Conservation (phyloP, 2,888 invertebrate species). For the Hipparchia semele region DNA sequence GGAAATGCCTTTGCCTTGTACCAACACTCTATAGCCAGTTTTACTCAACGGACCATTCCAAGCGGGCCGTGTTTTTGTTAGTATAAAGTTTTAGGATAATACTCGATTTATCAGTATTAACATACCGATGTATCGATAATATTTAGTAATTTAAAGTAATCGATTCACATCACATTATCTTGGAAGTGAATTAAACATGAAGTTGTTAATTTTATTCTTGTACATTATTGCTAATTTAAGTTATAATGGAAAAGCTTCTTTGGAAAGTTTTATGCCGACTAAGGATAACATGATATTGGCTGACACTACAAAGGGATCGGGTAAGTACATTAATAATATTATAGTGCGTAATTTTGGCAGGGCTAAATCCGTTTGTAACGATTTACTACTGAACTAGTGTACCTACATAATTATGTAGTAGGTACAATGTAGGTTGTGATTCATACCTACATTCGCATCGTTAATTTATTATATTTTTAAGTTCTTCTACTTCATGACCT, state of each 20-base stretch:
- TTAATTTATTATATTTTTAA: neutral
- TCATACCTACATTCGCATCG: neutral
- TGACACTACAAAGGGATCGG: constrained; percentile 65
- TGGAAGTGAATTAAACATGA: constrained; percentile 55
- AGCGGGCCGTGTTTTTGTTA: constrained; percentile 31
- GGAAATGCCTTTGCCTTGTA: constrained; percentile 27
- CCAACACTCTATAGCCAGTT: constrained; percentile 32
- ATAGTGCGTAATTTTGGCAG: too few relatives aligned
- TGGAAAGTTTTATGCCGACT: constrained; percentile 66
- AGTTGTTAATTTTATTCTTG: constrained; percentile 62
- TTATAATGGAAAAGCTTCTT: constrained; percentile 70
- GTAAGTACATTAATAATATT: constrained; percentile 47
- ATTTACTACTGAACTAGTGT: neutral
- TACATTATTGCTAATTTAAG: constrained; percentile 69
- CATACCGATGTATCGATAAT: constrained; percentile 12
- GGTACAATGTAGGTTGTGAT: neutral
- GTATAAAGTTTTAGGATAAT: constrained; percentile 4
- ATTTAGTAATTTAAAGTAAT: neutral
- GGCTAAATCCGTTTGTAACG: neutral
- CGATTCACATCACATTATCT: neutral
- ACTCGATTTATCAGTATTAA: neutral
- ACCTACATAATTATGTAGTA: neutral
- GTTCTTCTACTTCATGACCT: neutral
- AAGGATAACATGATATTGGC: constrained; percentile 60
- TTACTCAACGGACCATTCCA: constrained; percentile 34